phyloP scores from a whole-genome alignment of 2,113 vertebrate genomes.

The Leucopsar rothschildi region DNA sequence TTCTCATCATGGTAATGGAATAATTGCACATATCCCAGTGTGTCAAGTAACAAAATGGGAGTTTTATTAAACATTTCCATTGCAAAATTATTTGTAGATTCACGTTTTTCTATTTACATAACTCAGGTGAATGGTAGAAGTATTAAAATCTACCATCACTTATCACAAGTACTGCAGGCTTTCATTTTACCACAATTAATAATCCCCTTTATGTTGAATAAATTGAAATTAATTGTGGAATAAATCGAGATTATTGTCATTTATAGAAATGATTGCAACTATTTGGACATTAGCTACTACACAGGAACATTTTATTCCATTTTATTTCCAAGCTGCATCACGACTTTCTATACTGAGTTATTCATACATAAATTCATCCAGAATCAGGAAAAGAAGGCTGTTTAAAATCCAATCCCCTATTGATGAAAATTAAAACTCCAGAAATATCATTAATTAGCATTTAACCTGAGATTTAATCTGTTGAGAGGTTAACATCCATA shows the following conservation, averaged over 20 bases:
- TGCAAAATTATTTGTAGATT: constrained; percentile 62
- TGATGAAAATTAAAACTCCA: constrained; percentile 32
- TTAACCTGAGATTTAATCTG: constrained; percentile 80
- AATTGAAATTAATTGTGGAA: constrained; percentile 54
- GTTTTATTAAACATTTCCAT: constrained; percentile 53
- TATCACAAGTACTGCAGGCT: constrained; percentile 49
- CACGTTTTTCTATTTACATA: constrained; percentile 59
- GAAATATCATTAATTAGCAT: constrained; percentile 61
- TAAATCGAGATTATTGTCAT: constrained; percentile 39
- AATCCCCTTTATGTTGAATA: constrained; percentile 46
- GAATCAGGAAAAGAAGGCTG: constrained; percentile 29
- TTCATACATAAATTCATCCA: constrained; percentile 37
- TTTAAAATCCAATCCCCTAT: constrained; percentile 40
- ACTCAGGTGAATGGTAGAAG: constrained; percentile 38
- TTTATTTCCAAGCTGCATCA: constrained; percentile 55
- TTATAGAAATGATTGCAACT: constrained; percentile 57
- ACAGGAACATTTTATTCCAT: constrained; percentile 32
- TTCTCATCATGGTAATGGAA: constrained; percentile 66
- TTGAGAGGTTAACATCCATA: constrained; percentile 60
- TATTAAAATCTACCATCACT: constrained; percentile 45
- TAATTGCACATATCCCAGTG: constrained; percentile 80
- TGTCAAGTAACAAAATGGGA: constrained; percentile 78
- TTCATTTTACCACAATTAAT: constrained; percentile 70
- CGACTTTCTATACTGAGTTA: constrained; percentile 7
- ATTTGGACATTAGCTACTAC: constrained; percentile 75